Conservation (phyloP, 2,888 invertebrate species). For the Rotaria socialis region DNA sequence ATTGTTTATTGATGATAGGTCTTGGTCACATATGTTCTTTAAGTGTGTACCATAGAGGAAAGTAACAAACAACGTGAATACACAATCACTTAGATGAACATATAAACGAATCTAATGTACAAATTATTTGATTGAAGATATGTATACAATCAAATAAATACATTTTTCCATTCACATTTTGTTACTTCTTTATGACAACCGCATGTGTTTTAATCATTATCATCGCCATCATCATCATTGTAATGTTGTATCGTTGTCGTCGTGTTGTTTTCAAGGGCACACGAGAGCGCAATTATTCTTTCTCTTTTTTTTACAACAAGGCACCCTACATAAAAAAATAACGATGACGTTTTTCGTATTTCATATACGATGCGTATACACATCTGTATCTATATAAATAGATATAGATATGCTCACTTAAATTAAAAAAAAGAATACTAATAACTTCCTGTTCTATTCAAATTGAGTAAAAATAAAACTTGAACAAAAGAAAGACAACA, state of each 20-base stretch:
- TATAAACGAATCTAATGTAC: neutral
- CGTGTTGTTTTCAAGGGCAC: neutral
- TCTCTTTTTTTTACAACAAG: neutral
- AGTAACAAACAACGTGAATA: neutral
- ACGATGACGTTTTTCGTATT: neutral
- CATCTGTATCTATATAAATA: neutral
- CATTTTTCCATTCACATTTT: neutral
- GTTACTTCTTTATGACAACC: neutral
- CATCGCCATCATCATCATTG: neutral
- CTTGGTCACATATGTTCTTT: neutral
- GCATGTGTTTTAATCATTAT: neutral
- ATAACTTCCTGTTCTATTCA: neutral
- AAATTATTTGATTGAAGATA: neutral
- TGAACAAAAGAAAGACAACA: neutral
- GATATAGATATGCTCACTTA: neutral
- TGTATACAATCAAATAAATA: neutral
- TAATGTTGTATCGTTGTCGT: neutral
- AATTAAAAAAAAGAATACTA: neutral
- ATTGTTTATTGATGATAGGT: slow-evolving; percentile 10
- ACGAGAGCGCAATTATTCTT: slow-evolving; percentile 3
- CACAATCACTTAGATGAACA: neutral
- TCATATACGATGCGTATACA: neutral
- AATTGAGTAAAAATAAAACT: neutral
- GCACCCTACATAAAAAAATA: neutral
- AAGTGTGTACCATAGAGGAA: neutral